Evolutionary conservation across 1,140 invertebrate species (phyloP).

Genomic region (Calephelis virginiensis): DNA sequence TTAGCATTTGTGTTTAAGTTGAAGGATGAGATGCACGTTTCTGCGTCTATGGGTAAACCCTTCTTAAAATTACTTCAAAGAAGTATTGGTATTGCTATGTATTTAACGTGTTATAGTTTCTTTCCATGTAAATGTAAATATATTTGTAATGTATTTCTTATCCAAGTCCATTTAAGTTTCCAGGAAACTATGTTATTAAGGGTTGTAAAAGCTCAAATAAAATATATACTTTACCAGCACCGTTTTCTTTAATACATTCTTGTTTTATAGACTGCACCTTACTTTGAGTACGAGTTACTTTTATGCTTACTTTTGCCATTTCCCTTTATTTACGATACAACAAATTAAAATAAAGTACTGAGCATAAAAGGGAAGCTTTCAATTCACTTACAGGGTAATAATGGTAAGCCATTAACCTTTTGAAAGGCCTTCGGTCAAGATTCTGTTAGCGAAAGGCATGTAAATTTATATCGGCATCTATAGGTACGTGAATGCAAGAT

Average conservation of each 20-base stretch:
- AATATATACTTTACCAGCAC: slow-evolving; percentile 53
- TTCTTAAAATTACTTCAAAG: slow-evolving; percentile 34
- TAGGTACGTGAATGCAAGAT: no score
- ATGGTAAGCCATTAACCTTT: no score
- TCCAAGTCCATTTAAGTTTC: slow-evolving; percentile 55
- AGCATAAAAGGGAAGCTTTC: no score
- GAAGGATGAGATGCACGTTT: slow-evolving; percentile 23
- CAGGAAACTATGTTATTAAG: slow-evolving; percentile 71
- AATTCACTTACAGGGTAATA: no score
- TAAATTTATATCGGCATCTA: no score
- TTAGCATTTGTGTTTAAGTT: background rate
- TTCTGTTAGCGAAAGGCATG: no score
- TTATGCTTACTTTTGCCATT: no score
- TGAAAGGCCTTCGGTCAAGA: no score
- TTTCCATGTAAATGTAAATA: slow-evolving; percentile 50
- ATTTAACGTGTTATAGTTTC: slow-evolving; percentile 27
- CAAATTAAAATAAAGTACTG: no score
- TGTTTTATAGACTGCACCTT: slow-evolving; percentile 19
- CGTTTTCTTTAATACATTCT: background rate
- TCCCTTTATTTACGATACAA: no score
- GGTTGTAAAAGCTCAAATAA: slow-evolving; percentile 71
- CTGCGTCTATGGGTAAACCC: slow-evolving; percentile 42
- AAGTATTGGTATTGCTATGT: slow-evolving; percentile 38
- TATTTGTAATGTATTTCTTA: slow-evolving; percentile 43
- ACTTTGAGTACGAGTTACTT: no score